Percentiles rank a stretch among this genome's conserved stretches.
These are phyloP conservation scores for Acipenser oxyrinchus DNA, from an alignment of 2,797 vertebrate species.

Conservation along the genomic window DNA sequence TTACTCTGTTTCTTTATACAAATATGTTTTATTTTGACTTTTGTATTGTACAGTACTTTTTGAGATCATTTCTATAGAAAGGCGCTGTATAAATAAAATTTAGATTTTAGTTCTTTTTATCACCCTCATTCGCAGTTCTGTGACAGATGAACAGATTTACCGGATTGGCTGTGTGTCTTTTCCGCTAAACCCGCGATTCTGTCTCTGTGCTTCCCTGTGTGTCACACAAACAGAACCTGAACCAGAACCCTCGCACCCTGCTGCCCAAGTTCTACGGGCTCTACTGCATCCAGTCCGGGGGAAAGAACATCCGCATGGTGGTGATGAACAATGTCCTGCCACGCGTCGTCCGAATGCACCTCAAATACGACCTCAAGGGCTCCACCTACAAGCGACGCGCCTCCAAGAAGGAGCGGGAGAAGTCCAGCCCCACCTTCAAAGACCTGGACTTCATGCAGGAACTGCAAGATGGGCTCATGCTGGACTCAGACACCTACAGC, in stretches of 20 bases:
- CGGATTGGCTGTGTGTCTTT: no score
- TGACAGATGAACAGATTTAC: not conserved
- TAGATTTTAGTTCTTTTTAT: no score
- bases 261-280: slow-evolving; percentile 95
- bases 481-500: slow-evolving; percentile 81
- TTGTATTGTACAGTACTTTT: not conserved
- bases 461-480: slow-evolving; percentile 75
- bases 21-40: no score
- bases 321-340: slow-evolving; percentile 97
- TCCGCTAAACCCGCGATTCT: not conserved
- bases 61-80: not conserved
- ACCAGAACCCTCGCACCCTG: slow-evolving; percentile 91
- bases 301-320: slow-evolving; percentile 89
- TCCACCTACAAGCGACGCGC: slow-evolving; percentile 91
- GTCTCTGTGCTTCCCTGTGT: not conserved
- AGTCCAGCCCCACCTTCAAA: slow-evolving; percentile 84
- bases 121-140: not conserved
- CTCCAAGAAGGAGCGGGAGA: slow-evolving; percentile 90
- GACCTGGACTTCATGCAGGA: slow-evolving; percentile 91
- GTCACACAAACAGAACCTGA: slow-evolving; percentile 76
- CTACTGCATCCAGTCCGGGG: slow-evolving; percentile 90
- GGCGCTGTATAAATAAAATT: not conserved
- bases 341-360: slow-evolving; percentile 86
- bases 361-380: slow-evolving; percentile 93
- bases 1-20: no score